Percentiles rank a stretch among this genome's conserved stretches.
Conservation (phyloP, 2,888 invertebrate genomes). For the Drosophila flavopinicola region DNA sequence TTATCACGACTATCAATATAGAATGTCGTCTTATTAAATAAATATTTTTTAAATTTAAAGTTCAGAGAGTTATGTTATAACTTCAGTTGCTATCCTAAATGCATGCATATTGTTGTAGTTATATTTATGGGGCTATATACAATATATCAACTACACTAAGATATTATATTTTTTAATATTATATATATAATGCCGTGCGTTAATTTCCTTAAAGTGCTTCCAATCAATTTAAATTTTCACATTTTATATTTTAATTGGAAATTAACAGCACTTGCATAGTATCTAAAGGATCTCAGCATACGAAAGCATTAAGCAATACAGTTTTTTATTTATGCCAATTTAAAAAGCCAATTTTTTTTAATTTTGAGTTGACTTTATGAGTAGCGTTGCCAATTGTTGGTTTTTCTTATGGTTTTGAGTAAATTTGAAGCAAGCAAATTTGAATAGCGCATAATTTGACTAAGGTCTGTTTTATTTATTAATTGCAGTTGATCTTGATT, state of each 20-base stretch:
- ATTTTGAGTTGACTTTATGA: slow-evolving; percentile 6
- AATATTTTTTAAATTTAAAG: neutral
- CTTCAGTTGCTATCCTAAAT: slow-evolving; percentile 7
- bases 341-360: slow-evolving; percentile 34
- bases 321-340: slow-evolving; percentile 37
- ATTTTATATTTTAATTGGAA: slow-evolving; percentile 21
- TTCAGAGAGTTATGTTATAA: too few relatives aligned
- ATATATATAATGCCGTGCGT: slow-evolving; percentile 24
- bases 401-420: neutral
- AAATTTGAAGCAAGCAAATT: slow-evolving; percentile 50
- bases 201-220: slow-evolving; percentile 36
- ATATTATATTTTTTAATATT: slow-evolving; percentile 5
- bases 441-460: slow-evolving; percentile 39
- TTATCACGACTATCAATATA: neutral
- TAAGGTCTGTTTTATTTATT: slow-evolving; percentile 14
- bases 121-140: slow-evolving; percentile 1
- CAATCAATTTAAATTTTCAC: slow-evolving; percentile 10
- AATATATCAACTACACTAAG: slow-evolving; percentile 26
- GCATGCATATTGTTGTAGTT: slow-evolving; percentile 40
- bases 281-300: slow-evolving; percentile 18
- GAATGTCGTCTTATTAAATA: too few relatives aligned
- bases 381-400: slow-evolving; percentile 22
- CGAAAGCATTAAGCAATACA: slow-evolving; percentile 43
- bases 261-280: slow-evolving; percentile 47
- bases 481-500: slow-evolving; percentile 17